These are phyloP conservation scores for Mechanitis messenoides DNA, from an alignment of 2,888 invertebrate genomes.

Conservation along the genomic window DNA sequence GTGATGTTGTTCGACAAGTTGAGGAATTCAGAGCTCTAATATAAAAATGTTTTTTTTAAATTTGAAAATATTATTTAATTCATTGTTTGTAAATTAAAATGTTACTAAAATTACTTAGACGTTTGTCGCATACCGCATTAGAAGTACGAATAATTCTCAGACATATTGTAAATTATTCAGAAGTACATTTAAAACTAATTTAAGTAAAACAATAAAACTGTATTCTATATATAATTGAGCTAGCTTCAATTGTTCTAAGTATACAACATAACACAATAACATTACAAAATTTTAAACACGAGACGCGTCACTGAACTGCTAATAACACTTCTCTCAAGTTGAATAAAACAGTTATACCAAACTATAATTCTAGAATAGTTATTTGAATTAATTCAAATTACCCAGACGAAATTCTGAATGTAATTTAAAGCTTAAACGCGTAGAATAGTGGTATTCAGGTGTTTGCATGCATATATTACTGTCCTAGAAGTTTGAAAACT, in stretches of 20 bases:
- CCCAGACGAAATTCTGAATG: slow-evolving; percentile 21
- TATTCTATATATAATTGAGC: too few relatives aligned
- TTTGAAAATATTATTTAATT: too few relatives aligned
- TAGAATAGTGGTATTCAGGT: slow-evolving; percentile 19
- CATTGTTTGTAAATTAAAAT: too few relatives aligned
- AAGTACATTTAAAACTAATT: too few relatives aligned
- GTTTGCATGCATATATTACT: slow-evolving; percentile 20
- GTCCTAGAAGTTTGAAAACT: slow-evolving; percentile 1
- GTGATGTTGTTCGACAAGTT: slow-evolving; percentile 24
- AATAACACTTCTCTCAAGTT: slow-evolving; percentile 6
- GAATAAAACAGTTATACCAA: slow-evolving; percentile 15
- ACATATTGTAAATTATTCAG: too few relatives aligned
- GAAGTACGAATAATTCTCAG: too few relatives aligned
- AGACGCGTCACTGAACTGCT: slow-evolving; percentile 4
- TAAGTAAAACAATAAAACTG: too few relatives aligned
- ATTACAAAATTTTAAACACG: not conserved
- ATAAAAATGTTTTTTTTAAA: not conserved
- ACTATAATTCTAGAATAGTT: slow-evolving; percentile 19
- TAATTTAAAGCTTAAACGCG: slow-evolving; percentile 24
- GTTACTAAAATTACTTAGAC: too few relatives aligned
- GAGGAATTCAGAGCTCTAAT: slow-evolving; percentile 1
- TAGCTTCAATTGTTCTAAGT: too few relatives aligned
- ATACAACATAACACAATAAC: not conserved
- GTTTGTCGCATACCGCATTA: too few relatives aligned
- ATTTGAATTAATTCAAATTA: slow-evolving; percentile 27